Conservation (phyloP, 1,140 invertebrate genomes). For the Euura lappo region DNA sequence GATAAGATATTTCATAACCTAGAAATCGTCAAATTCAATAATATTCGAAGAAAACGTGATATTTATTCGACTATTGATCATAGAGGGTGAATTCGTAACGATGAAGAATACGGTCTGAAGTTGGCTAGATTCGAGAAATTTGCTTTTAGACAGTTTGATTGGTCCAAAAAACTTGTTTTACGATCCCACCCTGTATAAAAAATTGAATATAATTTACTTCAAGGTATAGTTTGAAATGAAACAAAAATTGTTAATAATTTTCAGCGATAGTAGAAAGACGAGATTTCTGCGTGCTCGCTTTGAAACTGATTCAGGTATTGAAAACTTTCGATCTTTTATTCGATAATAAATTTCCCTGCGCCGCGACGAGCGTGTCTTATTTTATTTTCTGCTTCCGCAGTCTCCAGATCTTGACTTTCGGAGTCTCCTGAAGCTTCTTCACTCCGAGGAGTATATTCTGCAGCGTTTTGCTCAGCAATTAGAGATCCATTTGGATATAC, state of each 20-base stretch:
- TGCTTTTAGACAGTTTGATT: no score
- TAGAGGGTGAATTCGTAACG: not conserved
- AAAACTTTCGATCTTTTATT: slow-evolving; percentile 6
- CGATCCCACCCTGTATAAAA: no score
- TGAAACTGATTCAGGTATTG: slow-evolving; percentile 68
- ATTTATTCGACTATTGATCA: not conserved
- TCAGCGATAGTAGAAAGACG: slow-evolving; percentile 52
- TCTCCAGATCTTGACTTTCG: slow-evolving; percentile 70
- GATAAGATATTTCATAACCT: not conserved
- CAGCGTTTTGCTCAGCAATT: slow-evolving; percentile 61
- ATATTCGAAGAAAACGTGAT: slow-evolving; percentile 11
- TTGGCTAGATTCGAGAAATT: not conserved
- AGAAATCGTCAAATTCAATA: slow-evolving; percentile 11
- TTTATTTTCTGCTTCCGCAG: slow-evolving; percentile 40
- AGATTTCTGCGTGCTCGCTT: slow-evolving; percentile 67
- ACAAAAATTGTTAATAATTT: slow-evolving; percentile 11
- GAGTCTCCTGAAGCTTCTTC: slow-evolving; percentile 63
- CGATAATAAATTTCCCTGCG: no score
- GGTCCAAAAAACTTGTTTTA: no score
- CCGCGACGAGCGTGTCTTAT: not conserved
- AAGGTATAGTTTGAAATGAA: not conserved
- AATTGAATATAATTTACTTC: slow-evolving; percentile 5
- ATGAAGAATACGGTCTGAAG: slow-evolving; percentile 8
- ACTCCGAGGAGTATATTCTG: slow-evolving; percentile 62
- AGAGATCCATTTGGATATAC: slow-evolving; percentile 60